Conservation (phyloP, 1,140 invertebrate species). For the Oryctes rhinoceros region DNA sequence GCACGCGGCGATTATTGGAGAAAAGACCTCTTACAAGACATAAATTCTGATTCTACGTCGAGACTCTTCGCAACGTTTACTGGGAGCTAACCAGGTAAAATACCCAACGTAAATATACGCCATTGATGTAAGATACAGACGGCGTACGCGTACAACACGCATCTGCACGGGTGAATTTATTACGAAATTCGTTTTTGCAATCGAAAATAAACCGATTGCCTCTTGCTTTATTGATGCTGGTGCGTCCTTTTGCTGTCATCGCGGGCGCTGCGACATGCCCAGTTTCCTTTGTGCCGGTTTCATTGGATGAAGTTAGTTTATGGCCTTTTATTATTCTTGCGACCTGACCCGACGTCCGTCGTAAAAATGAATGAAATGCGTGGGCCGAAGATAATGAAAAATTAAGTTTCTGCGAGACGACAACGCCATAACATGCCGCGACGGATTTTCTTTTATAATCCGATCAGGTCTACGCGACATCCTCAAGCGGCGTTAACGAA, state of each 20-base stretch:
- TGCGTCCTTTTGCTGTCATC: not conserved
- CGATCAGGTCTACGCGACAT: not conserved
- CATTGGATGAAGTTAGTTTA: not conserved
- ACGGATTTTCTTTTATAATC: constrained; percentile 1
- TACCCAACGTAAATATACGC: no score
- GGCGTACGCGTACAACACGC: no score
- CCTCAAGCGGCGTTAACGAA: no score
- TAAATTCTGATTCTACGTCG: no score
- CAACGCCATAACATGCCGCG: not conserved
- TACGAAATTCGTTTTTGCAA: no score
- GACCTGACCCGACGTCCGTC: not conserved
- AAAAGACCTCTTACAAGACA: no score
- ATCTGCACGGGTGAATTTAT: no score
- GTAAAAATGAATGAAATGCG: constrained; percentile 11
- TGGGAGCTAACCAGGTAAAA: no score
- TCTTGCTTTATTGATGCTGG: not conserved
- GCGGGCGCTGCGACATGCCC: not conserved
- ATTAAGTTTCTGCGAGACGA: not conserved
- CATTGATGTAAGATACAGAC: no score
- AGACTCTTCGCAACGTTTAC: no score
- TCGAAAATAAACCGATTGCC: not conserved
- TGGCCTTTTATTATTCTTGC: not conserved
- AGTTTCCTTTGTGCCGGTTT: not conserved
- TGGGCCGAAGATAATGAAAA: not conserved
- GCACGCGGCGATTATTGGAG: no score